Evolutionary conservation across 2,113 vertebrate species (phyloP).

Genomic region (Bujurquina vittata): DNA sequence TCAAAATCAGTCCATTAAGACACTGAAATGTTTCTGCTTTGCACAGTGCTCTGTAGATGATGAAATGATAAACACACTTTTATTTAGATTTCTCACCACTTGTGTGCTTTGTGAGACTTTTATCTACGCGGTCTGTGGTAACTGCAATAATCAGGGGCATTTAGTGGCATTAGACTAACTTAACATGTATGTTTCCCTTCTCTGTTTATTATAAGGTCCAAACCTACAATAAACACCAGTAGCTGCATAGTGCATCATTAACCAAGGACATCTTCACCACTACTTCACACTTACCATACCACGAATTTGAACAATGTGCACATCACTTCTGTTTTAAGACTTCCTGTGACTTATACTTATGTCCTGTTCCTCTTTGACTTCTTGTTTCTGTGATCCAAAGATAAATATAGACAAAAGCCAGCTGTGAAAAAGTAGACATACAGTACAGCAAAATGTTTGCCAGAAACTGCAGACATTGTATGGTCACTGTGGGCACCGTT

Average conservation of each 20-base stretch:
- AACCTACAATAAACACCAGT: slow-evolving; percentile 13
- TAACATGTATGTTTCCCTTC: background rate
- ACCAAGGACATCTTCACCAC: background rate
- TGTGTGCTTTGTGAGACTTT: slow-evolving; percentile 49
- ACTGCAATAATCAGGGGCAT: background rate
- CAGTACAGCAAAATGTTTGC: slow-evolving; percentile 34
- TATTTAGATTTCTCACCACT: slow-evolving; percentile 7
- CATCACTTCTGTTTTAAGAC: slow-evolving; percentile 43
- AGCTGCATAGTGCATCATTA: slow-evolving; percentile 35
- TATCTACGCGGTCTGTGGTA: background rate
- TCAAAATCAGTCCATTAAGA: slow-evolving; percentile 49
- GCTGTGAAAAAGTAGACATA: slow-evolving; percentile 36
- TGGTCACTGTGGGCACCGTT: slow-evolving; percentile 3
- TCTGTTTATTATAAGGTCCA: background rate
- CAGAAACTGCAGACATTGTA: slow-evolving; percentile 35
- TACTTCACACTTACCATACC: background rate
- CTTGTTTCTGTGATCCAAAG: slow-evolving; percentile 29
- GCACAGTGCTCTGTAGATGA: slow-evolving; percentile 32
- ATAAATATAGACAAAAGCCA: slow-evolving; percentile 30
- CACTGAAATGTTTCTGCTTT: slow-evolving; percentile 39
- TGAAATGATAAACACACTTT: slow-evolving; percentile 24
- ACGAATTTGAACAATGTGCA: background rate
- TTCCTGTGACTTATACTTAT: background rate
- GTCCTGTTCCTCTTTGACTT: slow-evolving; percentile 29
- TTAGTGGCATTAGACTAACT: background rate